Percentiles rank a stretch among this genome's conserved stretches.
Evolutionary conservation across 2,888 invertebrate genomes (phyloP).

Genomic region (Agonopterix heracliana): DNA sequence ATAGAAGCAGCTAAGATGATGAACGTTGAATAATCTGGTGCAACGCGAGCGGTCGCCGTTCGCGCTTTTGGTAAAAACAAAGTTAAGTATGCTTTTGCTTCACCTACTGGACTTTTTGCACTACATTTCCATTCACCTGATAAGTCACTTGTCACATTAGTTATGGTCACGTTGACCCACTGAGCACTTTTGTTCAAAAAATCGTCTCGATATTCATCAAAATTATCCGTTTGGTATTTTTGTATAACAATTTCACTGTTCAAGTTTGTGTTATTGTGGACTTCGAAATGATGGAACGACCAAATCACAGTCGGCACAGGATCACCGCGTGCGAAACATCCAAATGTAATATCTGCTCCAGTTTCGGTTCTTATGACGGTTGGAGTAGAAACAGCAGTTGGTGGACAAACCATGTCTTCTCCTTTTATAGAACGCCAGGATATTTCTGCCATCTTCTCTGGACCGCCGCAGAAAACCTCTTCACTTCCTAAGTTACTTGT

Average conservation of each 20-base stretch:
- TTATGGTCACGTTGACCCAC: constrained; percentile 90
- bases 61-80: constrained; percentile 59
- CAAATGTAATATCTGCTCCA: constrained; percentile 88
- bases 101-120: constrained; percentile 81
- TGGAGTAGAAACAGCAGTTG: constrained; percentile 78
- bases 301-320: constrained; percentile 88
- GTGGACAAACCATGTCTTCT: constrained; percentile 87
- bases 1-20: constrained; percentile 83
- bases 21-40: constrained; percentile 84
- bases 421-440: constrained; percentile 85
- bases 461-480: constrained; percentile 83
- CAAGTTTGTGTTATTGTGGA: constrained; percentile 46
- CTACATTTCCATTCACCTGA: constrained; percentile 91
- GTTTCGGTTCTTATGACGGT: constrained; percentile 81
- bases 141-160: constrained; percentile 87
- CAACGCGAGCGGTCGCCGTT: constrained; percentile 85
- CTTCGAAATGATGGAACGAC: constrained; percentile 81
- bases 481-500: constrained; percentile 85
- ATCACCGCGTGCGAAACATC: constrained; percentile 87
- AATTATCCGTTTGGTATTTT: constrained; percentile 42
- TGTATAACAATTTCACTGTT: constrained; percentile 49
- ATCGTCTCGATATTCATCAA: constrained; percentile 57
- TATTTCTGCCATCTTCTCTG: constrained; percentile 78
- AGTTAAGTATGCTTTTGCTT: constrained; percentile 77
- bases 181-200: constrained; percentile 66